Evolutionary conservation across 1,140 invertebrate genomes (phyloP).

Genomic region (Bombyx mori): ASM3026992v2 NC_085114.1:14530501-14531000

Average conservation of each 20-base stretch:
- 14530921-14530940: conserved; percentile 61
- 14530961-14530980: background rate
- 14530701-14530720: conserved; percentile 74
- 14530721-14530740: conserved; percentile 71
- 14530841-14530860: conserved; percentile 58
- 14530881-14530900: conserved; percentile 38
- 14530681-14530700: conserved; percentile 73
- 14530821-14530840: conserved; percentile 33
- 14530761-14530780: conserved; percentile 50
- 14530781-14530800: conserved; percentile 53
- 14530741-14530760: conserved; percentile 69
- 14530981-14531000: conserved; percentile 5
- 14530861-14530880: conserved; percentile 32
- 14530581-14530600: conserved; percentile 22
- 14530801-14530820: conserved; percentile 40
- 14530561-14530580: too few relatives aligned
- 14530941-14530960: conserved; percentile 23
- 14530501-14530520: conserved; percentile 22
- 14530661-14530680: conserved; percentile 73
- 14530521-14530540: background rate
- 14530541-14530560: too few relatives aligned
- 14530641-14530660: conserved; percentile 61
- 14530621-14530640: conserved; percentile 60
- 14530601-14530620: conserved; percentile 22
- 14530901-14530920: conserved; percentile 37